Conservation (phyloP, 2,888 invertebrate genomes). For the Cancer borealis region DNA sequence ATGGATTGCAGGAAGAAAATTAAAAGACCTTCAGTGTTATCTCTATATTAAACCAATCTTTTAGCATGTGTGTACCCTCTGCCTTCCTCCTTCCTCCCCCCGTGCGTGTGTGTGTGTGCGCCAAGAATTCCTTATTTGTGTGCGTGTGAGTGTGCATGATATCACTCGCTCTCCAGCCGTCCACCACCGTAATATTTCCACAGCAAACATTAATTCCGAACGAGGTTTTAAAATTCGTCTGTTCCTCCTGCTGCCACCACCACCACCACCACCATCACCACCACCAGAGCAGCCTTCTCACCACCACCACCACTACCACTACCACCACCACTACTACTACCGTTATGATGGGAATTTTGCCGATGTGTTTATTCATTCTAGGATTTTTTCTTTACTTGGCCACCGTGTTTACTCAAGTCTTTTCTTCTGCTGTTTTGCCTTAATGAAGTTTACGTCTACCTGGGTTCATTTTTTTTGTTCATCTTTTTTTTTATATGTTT, state of each 20-base stretch:
- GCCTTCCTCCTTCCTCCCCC: too few species aligned
- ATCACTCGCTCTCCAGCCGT: background rate
- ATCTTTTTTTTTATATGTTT: too few species aligned
- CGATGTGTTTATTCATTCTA: background rate
- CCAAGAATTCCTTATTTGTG: constrained; percentile 38
- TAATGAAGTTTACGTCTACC: constrained; percentile 16
- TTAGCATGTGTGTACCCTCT: background rate
- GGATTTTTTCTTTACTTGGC: background rate
- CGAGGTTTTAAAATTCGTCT: constrained; percentile 49
- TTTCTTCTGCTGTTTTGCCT: constrained; percentile 9
- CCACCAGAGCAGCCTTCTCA: too few species aligned
- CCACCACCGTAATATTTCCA: constrained; percentile 26
- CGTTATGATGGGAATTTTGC: background rate
- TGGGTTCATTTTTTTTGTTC: background rate
- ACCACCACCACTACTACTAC: background rate
- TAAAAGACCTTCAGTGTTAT: too few species aligned
- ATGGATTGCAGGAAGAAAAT: too few species aligned
- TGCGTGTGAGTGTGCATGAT: background rate
- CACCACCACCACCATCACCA: background rate
- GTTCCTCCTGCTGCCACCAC: background rate
- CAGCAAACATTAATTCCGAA: constrained; percentile 57
- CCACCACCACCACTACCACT: background rate
- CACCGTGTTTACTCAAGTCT: background rate
- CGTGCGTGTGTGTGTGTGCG: background rate
- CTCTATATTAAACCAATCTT: background rate